These are phyloP conservation scores for Phallusia fumigata DNA, from an alignment of 23 tunicate genomes.

Conservation along the genomic window DNA sequence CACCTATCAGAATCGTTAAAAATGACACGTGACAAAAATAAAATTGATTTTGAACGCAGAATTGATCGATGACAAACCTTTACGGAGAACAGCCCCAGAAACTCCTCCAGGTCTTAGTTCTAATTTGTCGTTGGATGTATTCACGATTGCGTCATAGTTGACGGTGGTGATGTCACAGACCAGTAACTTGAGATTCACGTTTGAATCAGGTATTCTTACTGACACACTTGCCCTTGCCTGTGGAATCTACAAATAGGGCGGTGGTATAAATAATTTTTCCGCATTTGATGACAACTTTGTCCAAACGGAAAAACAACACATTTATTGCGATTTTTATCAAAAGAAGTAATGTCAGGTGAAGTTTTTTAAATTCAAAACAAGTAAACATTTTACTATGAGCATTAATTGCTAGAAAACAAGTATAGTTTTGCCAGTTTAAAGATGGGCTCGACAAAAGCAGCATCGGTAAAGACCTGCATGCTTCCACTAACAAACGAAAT, in stretches of 20 bases:
- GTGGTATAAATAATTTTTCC: no score
- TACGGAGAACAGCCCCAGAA: conserved; percentile 46
- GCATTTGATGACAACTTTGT: no score
- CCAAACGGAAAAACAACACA: neutral
- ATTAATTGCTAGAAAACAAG: no score
- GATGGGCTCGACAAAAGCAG: no score
- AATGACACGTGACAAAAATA: neutral
- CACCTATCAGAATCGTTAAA: neutral
- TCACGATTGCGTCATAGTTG: conserved; percentile 72
- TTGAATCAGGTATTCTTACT: conserved; percentile 14
- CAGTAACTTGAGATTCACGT: conserved; percentile 35
- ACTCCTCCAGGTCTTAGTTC: conserved; percentile 46
- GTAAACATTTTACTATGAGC: no score
- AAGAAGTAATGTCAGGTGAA: neutral
- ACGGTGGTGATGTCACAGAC: conserved; percentile 48
- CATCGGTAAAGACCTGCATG: no score
- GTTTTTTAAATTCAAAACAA: no score
- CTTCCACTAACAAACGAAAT: no score
- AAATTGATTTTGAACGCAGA: neutral
- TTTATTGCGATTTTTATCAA: neutral
- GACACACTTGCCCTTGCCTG: neutral
- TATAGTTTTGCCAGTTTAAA: no score
- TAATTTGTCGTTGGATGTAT: conserved; percentile 54
- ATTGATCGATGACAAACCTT: conserved; percentile 16
- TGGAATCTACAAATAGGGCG: no score